Conservation (phyloP, 2,113 vertebrate species). For the Collichthys lucidus region DNA sequence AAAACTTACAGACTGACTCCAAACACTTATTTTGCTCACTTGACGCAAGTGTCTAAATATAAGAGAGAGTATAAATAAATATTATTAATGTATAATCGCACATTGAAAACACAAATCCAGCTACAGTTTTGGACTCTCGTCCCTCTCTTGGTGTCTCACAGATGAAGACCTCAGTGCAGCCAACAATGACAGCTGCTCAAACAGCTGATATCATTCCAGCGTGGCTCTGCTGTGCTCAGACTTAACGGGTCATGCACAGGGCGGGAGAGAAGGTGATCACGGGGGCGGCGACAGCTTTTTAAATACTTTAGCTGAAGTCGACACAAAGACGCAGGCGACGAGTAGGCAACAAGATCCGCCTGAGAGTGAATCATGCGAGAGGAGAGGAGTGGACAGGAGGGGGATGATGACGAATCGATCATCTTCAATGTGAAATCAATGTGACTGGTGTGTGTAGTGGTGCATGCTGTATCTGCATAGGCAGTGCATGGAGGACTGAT, state of each 20-base stretch:
- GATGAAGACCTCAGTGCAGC: conserved; percentile 27
- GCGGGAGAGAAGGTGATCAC: conserved; percentile 5
- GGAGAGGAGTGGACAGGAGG: too few relatives aligned
- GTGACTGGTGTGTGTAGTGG: conserved; percentile 20
- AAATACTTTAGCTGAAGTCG: conserved; percentile 30
- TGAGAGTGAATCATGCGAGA: conserved; percentile 18
- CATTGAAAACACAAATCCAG: not conserved
- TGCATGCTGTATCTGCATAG: conserved; percentile 33
- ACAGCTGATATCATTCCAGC: conserved; percentile 44
- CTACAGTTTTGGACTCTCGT: conserved; percentile 11
- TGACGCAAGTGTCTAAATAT: not conserved
- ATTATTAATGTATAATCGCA: not conserved
- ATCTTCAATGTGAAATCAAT: conserved; percentile 40
- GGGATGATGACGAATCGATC: conserved; percentile 28
- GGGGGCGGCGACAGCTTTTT: conserved; percentile 6
- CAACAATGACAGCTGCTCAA: conserved; percentile 52
- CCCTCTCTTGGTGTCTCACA: conserved; percentile 20
- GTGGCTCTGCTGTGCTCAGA: conserved; percentile 24
- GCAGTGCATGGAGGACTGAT: conserved; percentile 22
- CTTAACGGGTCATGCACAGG: conserved; percentile 32
- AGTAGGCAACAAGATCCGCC: not conserved
- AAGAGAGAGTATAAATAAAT: not conserved
- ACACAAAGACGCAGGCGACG: not conserved
- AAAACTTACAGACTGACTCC: not conserved
- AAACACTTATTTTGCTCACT: not conserved